A percentile compares a stretch with the other conserved stretches of the same genome.
Conservation (phyloP, 2,797 vertebrate genomes). For the Apogon hyalosoma region DNA sequence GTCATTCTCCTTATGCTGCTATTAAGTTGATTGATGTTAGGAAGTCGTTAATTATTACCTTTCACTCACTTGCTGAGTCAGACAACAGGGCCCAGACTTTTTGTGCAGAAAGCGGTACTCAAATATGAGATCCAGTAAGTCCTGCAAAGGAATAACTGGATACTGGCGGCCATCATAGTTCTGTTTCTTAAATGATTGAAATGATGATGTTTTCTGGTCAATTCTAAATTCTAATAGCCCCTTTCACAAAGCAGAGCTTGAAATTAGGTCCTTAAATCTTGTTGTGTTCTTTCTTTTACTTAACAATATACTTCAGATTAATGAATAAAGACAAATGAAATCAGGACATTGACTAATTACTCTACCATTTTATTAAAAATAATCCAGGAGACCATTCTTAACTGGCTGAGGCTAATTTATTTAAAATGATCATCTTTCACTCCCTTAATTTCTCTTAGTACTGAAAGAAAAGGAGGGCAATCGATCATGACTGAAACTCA, state of each 20-base stretch:
- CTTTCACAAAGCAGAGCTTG: too few relatives aligned
- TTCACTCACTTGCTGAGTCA: conserved; percentile 13
- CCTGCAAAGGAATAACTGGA: too few relatives aligned
- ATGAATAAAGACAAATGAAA: too few relatives aligned
- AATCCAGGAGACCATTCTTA: not conserved
- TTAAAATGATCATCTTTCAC: not conserved
- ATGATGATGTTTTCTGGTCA: too few relatives aligned
- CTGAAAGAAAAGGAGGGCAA: conserved; percentile 1
- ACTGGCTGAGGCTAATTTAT: not conserved
- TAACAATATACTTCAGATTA: too few relatives aligned
- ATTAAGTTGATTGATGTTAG: conserved; percentile 31
- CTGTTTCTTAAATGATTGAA: too few relatives aligned
- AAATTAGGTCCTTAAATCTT: too few relatives aligned
- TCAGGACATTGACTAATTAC: too few relatives aligned
- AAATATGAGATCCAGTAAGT: not conserved
- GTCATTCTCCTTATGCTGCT: conserved; percentile 19
- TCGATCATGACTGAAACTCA: not conserved
- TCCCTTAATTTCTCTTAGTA: not conserved
- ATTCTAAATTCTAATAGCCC: too few relatives aligned
- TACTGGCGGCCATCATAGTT: too few relatives aligned
- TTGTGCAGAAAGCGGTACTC: conserved; percentile 11
- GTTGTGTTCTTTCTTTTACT: too few relatives aligned
- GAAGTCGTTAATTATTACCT: conserved; percentile 40
- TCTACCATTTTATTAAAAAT: too few relatives aligned
- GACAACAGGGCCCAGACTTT: not conserved